A percentile compares a stretch with the other conserved stretches of the same genome.
Conservation (phyloP, 1,140 invertebrate genomes). For the Scaptomyza hsui region DNA sequence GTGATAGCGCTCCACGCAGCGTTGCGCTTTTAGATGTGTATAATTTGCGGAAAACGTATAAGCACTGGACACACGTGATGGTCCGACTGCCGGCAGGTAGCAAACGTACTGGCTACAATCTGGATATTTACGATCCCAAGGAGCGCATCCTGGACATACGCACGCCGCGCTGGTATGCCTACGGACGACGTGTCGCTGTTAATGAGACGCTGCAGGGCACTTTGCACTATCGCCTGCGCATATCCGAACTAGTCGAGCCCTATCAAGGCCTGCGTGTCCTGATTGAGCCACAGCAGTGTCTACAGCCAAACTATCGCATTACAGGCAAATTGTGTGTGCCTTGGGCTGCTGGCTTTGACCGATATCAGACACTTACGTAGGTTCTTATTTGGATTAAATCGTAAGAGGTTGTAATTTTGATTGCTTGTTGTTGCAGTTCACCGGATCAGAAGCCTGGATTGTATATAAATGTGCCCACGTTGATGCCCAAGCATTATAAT, state of each 20-base stretch:
- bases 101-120: conserved; percentile 87
- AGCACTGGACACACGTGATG: conserved; percentile 89
- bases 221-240: conserved; percentile 85
- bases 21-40: conserved; percentile 87
- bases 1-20: conserved; percentile 84
- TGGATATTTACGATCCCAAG: conserved; percentile 87
- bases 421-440: conserved; percentile 30
- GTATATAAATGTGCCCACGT: conserved; percentile 85
- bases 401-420: not conserved
- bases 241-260: conserved; percentile 85
- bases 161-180: conserved; percentile 84
- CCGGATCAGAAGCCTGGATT: conserved; percentile 75
- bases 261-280: conserved; percentile 87
- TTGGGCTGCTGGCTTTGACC: conserved; percentile 87
- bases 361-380: conserved; percentile 87
- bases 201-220: conserved; percentile 85
- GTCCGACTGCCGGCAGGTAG: conserved; percentile 87
- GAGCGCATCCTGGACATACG: conserved; percentile 85
- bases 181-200: conserved; percentile 75
- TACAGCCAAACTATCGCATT: conserved; percentile 85
- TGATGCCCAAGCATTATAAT: conserved; percentile 78
- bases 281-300: conserved; percentile 85
- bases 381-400: conserved; percentile 21
- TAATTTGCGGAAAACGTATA: conserved; percentile 85
- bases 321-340: conserved; percentile 87